Evolutionary conservation across 2,113 vertebrate genomes (phyloP), one percentile per base, ranked within the genome.

Genomic region (Synchiropus splendidus): DNA sequence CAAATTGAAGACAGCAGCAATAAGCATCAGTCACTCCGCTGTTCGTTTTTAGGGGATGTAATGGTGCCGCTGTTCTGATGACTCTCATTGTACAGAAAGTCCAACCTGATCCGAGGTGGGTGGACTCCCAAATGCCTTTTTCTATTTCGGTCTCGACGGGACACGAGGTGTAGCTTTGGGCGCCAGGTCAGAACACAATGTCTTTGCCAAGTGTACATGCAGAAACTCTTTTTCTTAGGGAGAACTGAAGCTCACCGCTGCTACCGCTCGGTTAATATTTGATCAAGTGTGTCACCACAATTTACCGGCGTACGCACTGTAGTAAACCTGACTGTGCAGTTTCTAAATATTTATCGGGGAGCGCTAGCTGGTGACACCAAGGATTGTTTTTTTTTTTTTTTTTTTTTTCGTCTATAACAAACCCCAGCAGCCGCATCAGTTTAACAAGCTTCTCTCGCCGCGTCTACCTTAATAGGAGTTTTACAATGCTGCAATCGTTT

Each of bases 131-230:
- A n/a, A n/a, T 27, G 21, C 4, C 21, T 27, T 27, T 8, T 27
- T 27, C 21, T 27, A 27, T 27, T 27, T 27, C 21, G 4, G 21
- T 27, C 21, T 27, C 21, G 8, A 27, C 21, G 4, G 21, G 21
- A 8, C 21, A 27, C 8, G 4, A 27, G 66, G 67, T 79, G 72
- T 74, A 61, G 74, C 74, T 79, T 66, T 54, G 60, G 78, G 78
- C 72, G 69, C 69, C 70, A 64, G 74, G 75, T 79, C 76, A 74
- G 70, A 71, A 67, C 78, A 73, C 63, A 70, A 49, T 72, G 72
- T 76, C 74, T 78, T 78, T 80, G 71, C 55, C 65, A 75, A 82
- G 72, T 77, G 50, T 60, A 54, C 44, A 52, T 39, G 33, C 12
- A 42, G 47, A 58, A 50, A 49, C 58, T 40, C n/a, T 48, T 51